Conservation (phyloP, 2,888 invertebrate genomes). For the Rhorus exstirpatorius region DNA sequence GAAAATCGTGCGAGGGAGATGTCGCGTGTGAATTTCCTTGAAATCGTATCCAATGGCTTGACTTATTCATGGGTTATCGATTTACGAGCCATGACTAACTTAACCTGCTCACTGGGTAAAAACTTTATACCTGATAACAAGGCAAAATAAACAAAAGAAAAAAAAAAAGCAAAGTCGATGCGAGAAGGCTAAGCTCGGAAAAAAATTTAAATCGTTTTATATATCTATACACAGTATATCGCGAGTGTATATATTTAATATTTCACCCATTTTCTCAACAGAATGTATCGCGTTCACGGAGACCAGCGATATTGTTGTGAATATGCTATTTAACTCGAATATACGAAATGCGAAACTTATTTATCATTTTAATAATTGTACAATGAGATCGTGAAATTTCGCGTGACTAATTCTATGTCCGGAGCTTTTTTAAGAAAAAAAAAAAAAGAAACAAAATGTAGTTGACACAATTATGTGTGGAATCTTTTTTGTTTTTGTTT, state of each 20-base stretch:
- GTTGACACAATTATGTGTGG: conserved; percentile 20
- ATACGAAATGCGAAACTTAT: conserved; percentile 32
- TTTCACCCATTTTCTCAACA: conserved; percentile 67
- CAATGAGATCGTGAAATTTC: conserved; percentile 8
- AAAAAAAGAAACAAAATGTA: conserved; percentile 15
- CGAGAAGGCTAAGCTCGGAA: conserved; percentile 53
- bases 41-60: conserved; percentile 32
- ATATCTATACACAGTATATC: conserved; percentile 52
- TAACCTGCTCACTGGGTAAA: conserved; percentile 10
- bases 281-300: conserved; percentile 25
- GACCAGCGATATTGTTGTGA: conserved; percentile 5
- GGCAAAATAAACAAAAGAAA: background rate
- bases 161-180: conserved; percentile 24
- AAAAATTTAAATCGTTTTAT: conserved; percentile 57
- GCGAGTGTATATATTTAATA: conserved; percentile 69
- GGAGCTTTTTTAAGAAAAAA: conserved; percentile 1
- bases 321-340: conserved; percentile 19
- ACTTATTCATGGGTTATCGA: conserved; percentile 63
- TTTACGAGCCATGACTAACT: conserved; percentile 39
- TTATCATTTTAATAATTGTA: conserved; percentile 33
- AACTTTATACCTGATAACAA: background rate
- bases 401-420: conserved; percentile 7
- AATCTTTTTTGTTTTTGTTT: conserved; percentile 32
- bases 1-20: too few relatives aligned
- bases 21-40: background rate